A percentile compares a stretch with the other conserved stretches of the same genome.
These are phyloP conservation scores for Ptychoptera albimana DNA, from an alignment of 2,888 invertebrate genomes.

Conservation along the genomic window DNA sequence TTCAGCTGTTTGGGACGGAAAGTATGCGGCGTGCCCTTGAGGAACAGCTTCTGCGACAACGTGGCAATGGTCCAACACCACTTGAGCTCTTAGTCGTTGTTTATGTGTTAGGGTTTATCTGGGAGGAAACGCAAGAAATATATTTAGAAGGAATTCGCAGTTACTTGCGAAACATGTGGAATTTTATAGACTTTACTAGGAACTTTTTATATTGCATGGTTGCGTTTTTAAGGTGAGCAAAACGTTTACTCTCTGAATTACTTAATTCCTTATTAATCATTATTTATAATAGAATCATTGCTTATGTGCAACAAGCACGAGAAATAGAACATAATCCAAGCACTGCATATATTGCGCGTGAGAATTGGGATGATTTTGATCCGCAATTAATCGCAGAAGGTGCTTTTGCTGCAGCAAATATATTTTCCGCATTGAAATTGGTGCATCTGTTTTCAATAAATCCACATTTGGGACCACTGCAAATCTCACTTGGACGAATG, in stretches of 20 bases:
- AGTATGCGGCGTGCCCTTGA: constrained; percentile 44
- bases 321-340: constrained; percentile 52
- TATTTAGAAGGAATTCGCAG: constrained; percentile 73
- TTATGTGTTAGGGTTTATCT: constrained; percentile 79
- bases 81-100: constrained; percentile 69
- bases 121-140: constrained; percentile 84
- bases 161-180: constrained; percentile 89
- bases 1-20: constrained; percentile 56
- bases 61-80: constrained; percentile 73
- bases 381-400: constrained; percentile 87
- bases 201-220: constrained; percentile 73
- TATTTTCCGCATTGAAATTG: constrained; percentile 82
- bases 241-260: not conserved
- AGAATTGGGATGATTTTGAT: constrained; percentile 84
- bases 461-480: constrained; percentile 81
- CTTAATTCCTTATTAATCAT: too few relatives aligned
- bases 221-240: constrained; percentile 37
- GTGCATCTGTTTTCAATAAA: constrained; percentile 87
- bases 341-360: constrained; percentile 61
- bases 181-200: constrained; percentile 86
- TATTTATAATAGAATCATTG: constrained; percentile 38
- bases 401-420: constrained; percentile 86
- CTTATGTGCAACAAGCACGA: constrained; percentile 55
- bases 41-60: constrained; percentile 49
- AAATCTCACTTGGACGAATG: constrained; percentile 81